phyloP scores from a whole-genome alignment of 30 jellyfish, hydroid and myxozoan species.

The Rhopilema esculentum region DNA sequence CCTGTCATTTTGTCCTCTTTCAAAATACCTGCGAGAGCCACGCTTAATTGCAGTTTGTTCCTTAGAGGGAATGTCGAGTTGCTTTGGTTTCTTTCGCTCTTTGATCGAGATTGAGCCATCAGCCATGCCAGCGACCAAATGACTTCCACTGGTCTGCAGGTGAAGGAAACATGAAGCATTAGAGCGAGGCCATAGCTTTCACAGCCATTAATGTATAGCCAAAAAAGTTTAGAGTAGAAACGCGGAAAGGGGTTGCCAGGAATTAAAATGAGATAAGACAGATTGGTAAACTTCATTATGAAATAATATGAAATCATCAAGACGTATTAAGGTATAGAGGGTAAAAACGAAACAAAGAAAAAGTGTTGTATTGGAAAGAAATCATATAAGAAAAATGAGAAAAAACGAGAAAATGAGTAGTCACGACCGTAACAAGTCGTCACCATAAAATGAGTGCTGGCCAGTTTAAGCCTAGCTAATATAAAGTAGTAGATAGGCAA shows the following conservation, averaged over 20 bases:
- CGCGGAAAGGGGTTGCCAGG: not conserved
- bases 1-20: conserved; percentile 72
- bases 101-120: conserved; percentile 87
- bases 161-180: not conserved
- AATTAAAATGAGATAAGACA: too few relatives aligned
- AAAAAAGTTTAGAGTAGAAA: not conserved
- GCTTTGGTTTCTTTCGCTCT: conserved; percentile 36
- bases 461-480: too few relatives aligned
- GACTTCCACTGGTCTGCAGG: conserved; percentile 75
- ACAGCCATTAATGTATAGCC: not conserved
- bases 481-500: too few relatives aligned
- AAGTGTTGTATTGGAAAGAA: too few relatives aligned
- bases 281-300: too few relatives aligned
- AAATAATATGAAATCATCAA: too few relatives aligned
- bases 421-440: too few relatives aligned
- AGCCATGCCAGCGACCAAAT: conserved; percentile 92
- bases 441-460: too few relatives aligned
- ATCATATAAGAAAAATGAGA: too few relatives aligned
- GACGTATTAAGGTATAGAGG: too few relatives aligned
- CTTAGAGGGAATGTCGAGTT: conserved; percentile 2
- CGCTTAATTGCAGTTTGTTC: conserved; percentile 24
- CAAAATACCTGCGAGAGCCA: conserved; percentile 74
- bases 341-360: too few relatives aligned
- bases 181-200: not conserved
- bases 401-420: too few relatives aligned